Conservation (phyloP, 2,797 vertebrate species). For the Bryconaethiops microstoma region DNA sequence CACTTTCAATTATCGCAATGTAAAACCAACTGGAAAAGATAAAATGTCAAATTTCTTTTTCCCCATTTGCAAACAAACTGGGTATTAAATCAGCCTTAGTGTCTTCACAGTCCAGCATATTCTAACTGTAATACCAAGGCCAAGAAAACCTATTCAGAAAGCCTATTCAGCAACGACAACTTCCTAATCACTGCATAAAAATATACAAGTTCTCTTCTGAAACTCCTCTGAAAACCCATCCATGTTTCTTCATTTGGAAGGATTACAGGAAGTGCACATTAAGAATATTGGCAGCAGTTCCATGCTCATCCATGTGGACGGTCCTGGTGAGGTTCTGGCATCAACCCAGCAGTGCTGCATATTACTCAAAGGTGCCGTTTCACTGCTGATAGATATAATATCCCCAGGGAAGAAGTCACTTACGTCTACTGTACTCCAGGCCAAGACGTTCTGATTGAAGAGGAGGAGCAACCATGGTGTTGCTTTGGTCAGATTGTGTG, state of each 20-base stretch:
- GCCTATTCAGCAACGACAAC: neutral
- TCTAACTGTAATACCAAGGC: neutral
- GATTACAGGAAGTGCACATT: neutral
- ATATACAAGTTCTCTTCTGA: neutral
- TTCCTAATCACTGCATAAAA: neutral
- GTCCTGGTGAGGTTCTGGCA: constrained; percentile 1
- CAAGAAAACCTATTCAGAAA: neutral
- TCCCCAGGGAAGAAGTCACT: neutral
- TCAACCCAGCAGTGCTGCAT: neutral
- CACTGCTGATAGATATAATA: neutral
- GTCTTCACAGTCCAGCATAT: neutral
- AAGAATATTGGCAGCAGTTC: neutral
- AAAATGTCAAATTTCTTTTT: too few relatives aligned
- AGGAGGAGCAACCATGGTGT: neutral
- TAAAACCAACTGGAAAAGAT: too few relatives aligned
- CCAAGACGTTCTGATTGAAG: constrained; percentile 1
- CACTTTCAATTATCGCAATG: too few relatives aligned
- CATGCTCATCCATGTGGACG: neutral
- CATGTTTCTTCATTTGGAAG: neutral
- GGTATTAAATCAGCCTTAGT: too few relatives aligned
- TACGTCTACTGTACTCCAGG: neutral
- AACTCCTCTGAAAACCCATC: neutral
- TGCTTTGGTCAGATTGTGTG: constrained; percentile 30
- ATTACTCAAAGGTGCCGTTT: neutral
- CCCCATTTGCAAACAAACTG: too few relatives aligned